phyloP scores from a whole-genome alignment of 2,797 vertebrate genomes.

The Lutjanus campechanus region DNA sequence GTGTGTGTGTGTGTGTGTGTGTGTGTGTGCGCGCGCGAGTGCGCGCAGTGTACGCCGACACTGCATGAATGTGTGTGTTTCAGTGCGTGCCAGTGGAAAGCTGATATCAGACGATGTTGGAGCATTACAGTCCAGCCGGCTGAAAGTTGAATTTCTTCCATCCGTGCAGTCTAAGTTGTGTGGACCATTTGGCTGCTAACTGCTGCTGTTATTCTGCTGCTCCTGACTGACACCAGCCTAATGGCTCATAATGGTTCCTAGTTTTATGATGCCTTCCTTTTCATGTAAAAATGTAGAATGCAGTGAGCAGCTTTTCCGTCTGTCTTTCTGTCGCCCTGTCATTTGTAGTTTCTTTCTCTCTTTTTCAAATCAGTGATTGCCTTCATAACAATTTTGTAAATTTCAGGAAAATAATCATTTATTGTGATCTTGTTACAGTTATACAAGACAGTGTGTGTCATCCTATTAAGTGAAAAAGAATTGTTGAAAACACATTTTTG shows the following conservation, averaged over 20 bases:
- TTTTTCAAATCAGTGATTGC: background rate
- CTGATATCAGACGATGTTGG: constrained; percentile 43
- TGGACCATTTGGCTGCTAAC: constrained; percentile 65
- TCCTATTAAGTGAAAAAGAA: background rate
- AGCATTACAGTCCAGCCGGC: constrained; percentile 35
- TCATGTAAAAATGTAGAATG: constrained; percentile 61
- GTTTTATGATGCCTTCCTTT: constrained; percentile 67
- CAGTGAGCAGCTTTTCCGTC: constrained; percentile 29
- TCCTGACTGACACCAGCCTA: constrained; percentile 75
- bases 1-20: background rate
- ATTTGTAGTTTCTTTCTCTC: background rate
- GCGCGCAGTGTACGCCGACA: too few species aligned
- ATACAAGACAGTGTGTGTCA: background rate
- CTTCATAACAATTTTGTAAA: background rate
- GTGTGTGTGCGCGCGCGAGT: too few species aligned
- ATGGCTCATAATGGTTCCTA: constrained; percentile 78
- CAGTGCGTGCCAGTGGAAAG: constrained; percentile 23
- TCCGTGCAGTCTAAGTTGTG: constrained; percentile 38
- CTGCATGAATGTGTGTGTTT: background rate
- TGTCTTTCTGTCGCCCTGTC: constrained; percentile 7
- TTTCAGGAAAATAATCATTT: background rate
- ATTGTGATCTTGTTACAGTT: background rate
- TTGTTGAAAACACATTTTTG: background rate
- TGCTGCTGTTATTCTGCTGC: constrained; percentile 67
- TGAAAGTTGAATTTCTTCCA: constrained; percentile 59